A percentile compares a stretch with the other conserved stretches of the same genome.
These are phyloP conservation scores for Hylaeus anthracinus DNA, from an alignment of 1,140 invertebrate species.

Conservation along the genomic window DNA sequence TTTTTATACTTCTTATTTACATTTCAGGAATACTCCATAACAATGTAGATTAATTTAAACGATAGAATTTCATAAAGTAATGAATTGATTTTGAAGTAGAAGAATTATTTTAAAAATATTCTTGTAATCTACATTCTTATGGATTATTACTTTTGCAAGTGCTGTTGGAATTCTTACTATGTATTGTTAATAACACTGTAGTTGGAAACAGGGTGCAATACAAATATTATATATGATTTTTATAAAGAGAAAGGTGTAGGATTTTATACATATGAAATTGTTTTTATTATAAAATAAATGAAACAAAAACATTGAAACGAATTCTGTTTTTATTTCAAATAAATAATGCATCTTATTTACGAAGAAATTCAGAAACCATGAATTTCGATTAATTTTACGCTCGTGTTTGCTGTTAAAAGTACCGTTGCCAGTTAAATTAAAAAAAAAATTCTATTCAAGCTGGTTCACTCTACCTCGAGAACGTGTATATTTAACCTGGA, in stretches of 20 bases:
- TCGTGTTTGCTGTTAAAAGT: background rate
- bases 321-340: background rate
- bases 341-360: too few relatives aligned
- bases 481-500: background rate
- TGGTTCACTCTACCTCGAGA: background rate
- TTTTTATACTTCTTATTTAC: background rate
- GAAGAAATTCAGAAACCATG: background rate
- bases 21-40: background rate
- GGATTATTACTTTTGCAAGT: background rate
- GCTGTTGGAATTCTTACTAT: background rate
- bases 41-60: background rate
- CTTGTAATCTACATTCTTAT: background rate
- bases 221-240: slow-evolving; percentile 13
- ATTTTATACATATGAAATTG: background rate
- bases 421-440: too few relatives aligned
- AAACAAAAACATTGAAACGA: background rate
- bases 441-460: background rate
- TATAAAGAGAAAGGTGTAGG: slow-evolving; percentile 9
- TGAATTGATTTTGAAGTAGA: background rate
- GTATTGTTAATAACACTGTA: background rate
- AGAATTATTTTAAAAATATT: background rate
- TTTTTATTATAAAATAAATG: slow-evolving; percentile 27
- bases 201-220: background rate
- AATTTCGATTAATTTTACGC: background rate
- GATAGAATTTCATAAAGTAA: background rate